A percentile compares a stretch with the other conserved stretches of the same genome.
Evolutionary conservation across 2,888 invertebrate species (phyloP).

Genomic region (Branchellion lobata): DNA sequence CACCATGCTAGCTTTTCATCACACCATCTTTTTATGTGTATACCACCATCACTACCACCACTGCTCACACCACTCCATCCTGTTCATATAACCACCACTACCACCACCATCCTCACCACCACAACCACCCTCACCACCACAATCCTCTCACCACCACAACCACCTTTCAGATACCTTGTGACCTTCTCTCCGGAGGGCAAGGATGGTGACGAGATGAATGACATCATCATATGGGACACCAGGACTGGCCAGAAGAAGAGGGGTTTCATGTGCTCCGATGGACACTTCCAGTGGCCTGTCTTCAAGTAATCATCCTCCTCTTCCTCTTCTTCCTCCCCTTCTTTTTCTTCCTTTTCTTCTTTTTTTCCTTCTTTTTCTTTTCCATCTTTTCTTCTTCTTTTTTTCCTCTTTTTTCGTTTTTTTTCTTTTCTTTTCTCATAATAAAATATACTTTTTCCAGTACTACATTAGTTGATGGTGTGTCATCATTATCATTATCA

Average conservation of each 20-base stretch:
- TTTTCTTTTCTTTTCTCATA: no score
- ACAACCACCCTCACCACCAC: neutral
- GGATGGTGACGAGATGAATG: constrained; percentile 72
- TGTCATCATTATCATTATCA: no score
- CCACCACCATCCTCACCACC: neutral
- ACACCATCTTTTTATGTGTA: no score
- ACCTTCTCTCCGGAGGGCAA: constrained; percentile 82
- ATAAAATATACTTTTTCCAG: no score
- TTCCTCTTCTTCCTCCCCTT: no score
- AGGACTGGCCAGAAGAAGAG: constrained; percentile 89
- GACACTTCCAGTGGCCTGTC: constrained; percentile 80
- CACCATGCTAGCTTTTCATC: no score
- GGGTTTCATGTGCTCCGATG: constrained; percentile 70
- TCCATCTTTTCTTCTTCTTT: no score
- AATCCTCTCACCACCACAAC: neutral
- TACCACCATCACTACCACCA: constrained; percentile 88
- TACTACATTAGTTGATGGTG: no score
- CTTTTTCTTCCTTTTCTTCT: no score
- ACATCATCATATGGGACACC: constrained; percentile 91
- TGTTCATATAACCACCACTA: no score
- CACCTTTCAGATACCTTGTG: constrained; percentile 80
- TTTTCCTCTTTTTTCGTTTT: no score
- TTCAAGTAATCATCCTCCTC: constrained; percentile 69
- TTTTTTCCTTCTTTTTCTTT: no score
- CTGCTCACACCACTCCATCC: neutral